These are phyloP conservation scores for Lytechinus pictus DNA, from an alignment of 35 echinoderm and acorn worm species.

Conservation along the genomic window DNA sequence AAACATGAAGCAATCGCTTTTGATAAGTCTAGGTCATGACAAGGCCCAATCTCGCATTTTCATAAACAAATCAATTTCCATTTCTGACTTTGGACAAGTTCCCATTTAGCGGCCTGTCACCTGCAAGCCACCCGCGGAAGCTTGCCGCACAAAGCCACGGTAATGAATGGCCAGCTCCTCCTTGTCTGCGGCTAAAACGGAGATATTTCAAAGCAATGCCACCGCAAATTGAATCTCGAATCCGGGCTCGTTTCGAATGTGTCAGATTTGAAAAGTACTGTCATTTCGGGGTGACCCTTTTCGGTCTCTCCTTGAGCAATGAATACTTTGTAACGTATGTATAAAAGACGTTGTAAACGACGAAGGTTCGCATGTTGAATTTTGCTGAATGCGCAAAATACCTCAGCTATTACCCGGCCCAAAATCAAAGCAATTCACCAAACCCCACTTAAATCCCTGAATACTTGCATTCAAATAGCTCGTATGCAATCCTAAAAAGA, in stretches of 20 bases:
- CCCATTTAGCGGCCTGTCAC: background rate
- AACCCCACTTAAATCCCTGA: background rate
- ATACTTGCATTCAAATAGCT: background rate
- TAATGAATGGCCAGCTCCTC: conserved; percentile 21
- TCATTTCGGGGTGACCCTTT: background rate
- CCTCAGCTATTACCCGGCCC: background rate
- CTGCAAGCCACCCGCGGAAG: background rate
- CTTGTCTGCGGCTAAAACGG: conserved; percentile 13
- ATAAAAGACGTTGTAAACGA: no score
- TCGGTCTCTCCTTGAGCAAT: background rate
- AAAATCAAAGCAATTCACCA: background rate
- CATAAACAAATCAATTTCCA: conserved; percentile 53
- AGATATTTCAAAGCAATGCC: conserved; percentile 37
- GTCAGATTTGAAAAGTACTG: conserved; percentile 26
- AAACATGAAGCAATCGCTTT: conserved; percentile 15
- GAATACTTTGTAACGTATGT: background rate
- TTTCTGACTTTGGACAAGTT: background rate
- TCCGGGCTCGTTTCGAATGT: background rate
- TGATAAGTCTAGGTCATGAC: background rate
- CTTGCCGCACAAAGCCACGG: background rate
- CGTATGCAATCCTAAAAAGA: background rate
- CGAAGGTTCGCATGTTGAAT: background rate
- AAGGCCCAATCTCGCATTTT: conserved; percentile 18
- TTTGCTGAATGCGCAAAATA: background rate
- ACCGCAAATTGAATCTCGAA: conserved; percentile 29